A percentile compares a stretch with the other conserved stretches of the same genome.
Evolutionary conservation across 2,113 vertebrate genomes (phyloP).

Genomic region (Stomatorhinus ivindoensis): DNA sequence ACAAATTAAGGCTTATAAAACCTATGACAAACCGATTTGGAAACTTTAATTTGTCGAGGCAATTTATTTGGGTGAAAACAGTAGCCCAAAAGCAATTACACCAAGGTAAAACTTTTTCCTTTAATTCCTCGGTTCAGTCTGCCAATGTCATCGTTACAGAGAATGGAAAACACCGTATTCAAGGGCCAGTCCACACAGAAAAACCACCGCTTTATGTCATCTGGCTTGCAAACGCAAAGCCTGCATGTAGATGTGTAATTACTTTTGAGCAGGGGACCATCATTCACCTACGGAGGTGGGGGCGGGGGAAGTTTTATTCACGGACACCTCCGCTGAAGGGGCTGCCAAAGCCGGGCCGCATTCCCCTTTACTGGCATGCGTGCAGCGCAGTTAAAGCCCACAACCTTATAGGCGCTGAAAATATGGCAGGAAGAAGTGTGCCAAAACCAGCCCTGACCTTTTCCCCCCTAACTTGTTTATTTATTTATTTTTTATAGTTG

Average conservation of each 20-base stretch:
- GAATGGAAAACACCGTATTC: slow-evolving; percentile 6
- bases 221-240: not conserved
- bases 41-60: slow-evolving; percentile 2
- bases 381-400: slow-evolving; percentile 12
- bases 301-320: not conserved
- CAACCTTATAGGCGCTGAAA: slow-evolving; percentile 22
- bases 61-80: slow-evolving; percentile 1
- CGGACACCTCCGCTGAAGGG: not conserved
- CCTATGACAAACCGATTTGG: not conserved
- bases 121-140: not conserved
- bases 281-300: slow-evolving; percentile 2
- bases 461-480: slow-evolving; percentile 55
- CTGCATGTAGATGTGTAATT: not conserved
- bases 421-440: slow-evolving; percentile 29
- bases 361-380: not conserved
- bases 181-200: slow-evolving; percentile 4
- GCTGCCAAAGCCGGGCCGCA: not conserved
- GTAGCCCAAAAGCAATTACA: not conserved
- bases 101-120: not conserved
- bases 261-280: not conserved
- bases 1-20: slow-evolving; percentile 1
- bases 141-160: not conserved
- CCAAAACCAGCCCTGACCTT: slow-evolving; percentile 58
- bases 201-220: not conserved
- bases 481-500: slow-evolving; percentile 55